Base-by-base conservation (phyloP, 2,113 vertebrate genomes). In the Glaucidium brasilianum region DNA sequence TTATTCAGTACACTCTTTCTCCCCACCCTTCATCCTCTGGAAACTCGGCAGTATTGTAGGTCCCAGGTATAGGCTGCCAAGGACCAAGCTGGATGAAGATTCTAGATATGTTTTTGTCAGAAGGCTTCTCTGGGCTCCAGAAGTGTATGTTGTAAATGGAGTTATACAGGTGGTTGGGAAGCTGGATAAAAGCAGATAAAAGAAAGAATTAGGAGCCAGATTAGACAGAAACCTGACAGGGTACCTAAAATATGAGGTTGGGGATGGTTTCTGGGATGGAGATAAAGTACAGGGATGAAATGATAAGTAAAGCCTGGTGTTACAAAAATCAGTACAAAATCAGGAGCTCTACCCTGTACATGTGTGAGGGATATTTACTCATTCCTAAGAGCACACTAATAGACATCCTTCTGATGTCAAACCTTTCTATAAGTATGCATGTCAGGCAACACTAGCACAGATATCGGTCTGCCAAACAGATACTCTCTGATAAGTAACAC, bases 401-500 rank as follows among this genome's bases (percentile, higher is more conserved):
- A 74, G 59, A 41, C 11, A 22, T 58, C 13, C 47, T 79, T 58
- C 41, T 62, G 68, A 45, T 88, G 32, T 58, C 22, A 43, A 25
- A 15, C 11, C 47, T 85, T 9, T 39, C 80, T 56, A 2, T 91
- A 78, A 81, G 52, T 39, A 91, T 87, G 21, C 35, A 0, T 30
- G 60, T 89, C 86, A 91, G 93, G 89, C 64, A 85, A 19, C 8
- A 10, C 52, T 60, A 60, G 89, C 80, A 84, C 76, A 86, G 94
- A 62, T 8, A 84, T 9, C 2, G 69, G 58, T 85, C 77, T 91
- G 69, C 68, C 67, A 74, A 92, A 84, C 63, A 80, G 86, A 73
- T 94, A 89, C 87, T 78, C 52, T 52, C 58, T 90, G 84, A 89
- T 91, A 95, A 94, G 81, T 74, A 87, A 75, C 29, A 14, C 69